Evolutionary conservation across 2,797 vertebrate species (phyloP).

Genomic region (Heterohyrax brucei): DNA sequence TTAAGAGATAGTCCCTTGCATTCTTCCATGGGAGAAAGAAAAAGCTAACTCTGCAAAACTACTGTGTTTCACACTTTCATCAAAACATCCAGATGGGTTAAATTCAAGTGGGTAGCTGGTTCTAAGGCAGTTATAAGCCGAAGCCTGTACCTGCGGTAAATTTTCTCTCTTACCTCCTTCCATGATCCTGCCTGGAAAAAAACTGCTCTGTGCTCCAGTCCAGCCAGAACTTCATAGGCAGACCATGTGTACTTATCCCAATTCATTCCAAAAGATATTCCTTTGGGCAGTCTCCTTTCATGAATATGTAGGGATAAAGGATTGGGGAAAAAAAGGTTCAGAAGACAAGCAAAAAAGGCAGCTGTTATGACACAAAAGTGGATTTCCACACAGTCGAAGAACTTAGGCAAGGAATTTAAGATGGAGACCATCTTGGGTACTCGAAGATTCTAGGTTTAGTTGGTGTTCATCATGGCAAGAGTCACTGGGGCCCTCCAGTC

Average conservation of each 20-base stretch:
- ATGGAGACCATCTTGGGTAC: not conserved
- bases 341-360: not conserved
- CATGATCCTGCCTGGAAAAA: not conserved
- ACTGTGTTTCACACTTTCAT: not conserved
- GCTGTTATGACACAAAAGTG: not conserved
- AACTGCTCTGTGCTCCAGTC: not conserved
- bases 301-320: not conserved
- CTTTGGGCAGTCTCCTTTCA: not conserved
- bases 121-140: constrained; percentile 17
- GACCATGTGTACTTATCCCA: not conserved
- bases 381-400: constrained; percentile 30
- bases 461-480: not conserved
- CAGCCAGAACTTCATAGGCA: not conserved
- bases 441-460: constrained; percentile 1
- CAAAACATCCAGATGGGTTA: not conserved
- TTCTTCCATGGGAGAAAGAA: not conserved
- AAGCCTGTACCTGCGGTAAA: not conserved
- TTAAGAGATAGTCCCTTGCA: not conserved
- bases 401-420: not conserved
- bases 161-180: constrained; percentile 11
- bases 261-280: not conserved
- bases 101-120: constrained; percentile 22
- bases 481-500: constrained; percentile 1
- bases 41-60: constrained; percentile 1
- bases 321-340: not conserved